These are phyloP conservation scores for Penaeus chinensis DNA, from an alignment of 1,140 invertebrate genomes.

Conservation along the genomic window DNA sequence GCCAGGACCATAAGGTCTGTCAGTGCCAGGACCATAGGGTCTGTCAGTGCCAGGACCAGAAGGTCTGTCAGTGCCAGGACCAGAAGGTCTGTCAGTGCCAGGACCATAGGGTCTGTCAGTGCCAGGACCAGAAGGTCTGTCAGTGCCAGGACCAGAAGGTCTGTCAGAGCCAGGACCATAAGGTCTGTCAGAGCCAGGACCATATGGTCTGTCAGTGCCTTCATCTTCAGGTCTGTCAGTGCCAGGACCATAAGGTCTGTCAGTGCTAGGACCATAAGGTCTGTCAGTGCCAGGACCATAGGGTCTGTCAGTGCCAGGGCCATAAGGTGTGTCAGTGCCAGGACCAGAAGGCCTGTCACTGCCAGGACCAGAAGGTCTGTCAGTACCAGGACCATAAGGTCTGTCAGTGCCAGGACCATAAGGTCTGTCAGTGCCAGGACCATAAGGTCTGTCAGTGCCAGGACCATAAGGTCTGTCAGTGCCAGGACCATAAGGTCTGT, in stretches of 20 bases:
- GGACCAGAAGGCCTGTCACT: background rate
- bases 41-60: no score
- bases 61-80: no score
- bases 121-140: no score
- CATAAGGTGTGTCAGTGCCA: background rate
- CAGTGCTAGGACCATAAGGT: background rate
- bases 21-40: no score
- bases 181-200: no score
- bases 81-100: no score
- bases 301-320: constrained; percentile 13
- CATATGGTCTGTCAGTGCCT: background rate
- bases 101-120: no score
- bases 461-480: constrained; percentile 2
- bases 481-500: constrained; percentile 1
- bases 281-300: constrained; percentile 3
- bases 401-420: background rate
- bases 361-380: background rate
- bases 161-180: no score
- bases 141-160: no score
- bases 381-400: constrained; percentile 1
- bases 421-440: constrained; percentile 9
- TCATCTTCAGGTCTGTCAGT: background rate
- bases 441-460: constrained; percentile 25
- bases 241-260: constrained; percentile 5
- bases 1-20: no score